These are phyloP conservation scores for Drosophila atroscutellata DNA, from an alignment of 2,888 invertebrate species.

Conservation along the genomic window DNA sequence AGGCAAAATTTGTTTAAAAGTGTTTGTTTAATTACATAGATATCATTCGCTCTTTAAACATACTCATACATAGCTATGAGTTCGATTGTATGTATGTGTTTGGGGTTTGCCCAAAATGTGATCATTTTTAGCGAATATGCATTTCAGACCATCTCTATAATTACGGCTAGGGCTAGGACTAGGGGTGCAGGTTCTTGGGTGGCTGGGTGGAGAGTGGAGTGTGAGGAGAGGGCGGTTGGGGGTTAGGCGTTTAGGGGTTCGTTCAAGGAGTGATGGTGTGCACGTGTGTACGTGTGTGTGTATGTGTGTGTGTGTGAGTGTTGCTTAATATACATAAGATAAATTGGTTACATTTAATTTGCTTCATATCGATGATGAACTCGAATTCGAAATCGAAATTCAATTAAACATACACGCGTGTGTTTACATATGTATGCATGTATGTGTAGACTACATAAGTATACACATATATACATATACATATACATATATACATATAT, in stretches of 20 bases:
- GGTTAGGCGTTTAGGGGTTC: background rate
- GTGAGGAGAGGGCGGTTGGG: background rate
- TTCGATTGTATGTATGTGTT: constrained; percentile 15
- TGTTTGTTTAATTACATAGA: constrained; percentile 62
- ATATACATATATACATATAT: constrained; percentile 16
- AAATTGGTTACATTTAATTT: constrained; percentile 67
- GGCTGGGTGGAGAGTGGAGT: background rate
- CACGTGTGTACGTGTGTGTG: background rate
- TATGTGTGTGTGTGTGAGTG: constrained; percentile 22
- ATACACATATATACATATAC: constrained; percentile 28
- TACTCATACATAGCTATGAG: constrained; percentile 41
- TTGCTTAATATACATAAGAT: constrained; percentile 67
- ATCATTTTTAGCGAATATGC: constrained; percentile 36
- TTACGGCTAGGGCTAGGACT: constrained; percentile 37
- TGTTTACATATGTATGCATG: constrained; percentile 15
- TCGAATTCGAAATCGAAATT: constrained; percentile 31
- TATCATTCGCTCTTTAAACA: constrained; percentile 60
- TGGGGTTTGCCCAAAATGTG: constrained; percentile 23
- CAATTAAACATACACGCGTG: constrained; percentile 29
- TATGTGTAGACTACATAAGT: constrained; percentile 28
- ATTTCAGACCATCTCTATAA: constrained; percentile 60
- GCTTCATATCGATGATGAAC: constrained; percentile 38
- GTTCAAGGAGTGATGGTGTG: constrained; percentile 22
- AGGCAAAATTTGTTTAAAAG: constrained; percentile 47
- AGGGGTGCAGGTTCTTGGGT: constrained; percentile 2